Conservation (phyloP, 2,888 invertebrate genomes). For the Drosophila stalkeri region DNA sequence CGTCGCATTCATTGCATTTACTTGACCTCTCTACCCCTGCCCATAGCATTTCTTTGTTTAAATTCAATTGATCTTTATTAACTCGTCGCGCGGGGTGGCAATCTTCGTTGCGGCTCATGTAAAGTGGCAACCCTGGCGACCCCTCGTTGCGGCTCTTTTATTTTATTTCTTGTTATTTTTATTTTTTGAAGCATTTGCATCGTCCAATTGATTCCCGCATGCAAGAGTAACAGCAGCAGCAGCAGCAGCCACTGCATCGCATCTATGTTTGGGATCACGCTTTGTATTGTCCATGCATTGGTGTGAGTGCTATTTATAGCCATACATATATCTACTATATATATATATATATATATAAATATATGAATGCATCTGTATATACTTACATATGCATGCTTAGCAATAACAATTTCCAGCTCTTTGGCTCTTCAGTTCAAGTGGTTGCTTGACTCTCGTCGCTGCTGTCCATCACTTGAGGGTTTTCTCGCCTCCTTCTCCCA, state of each 20-base stretch:
- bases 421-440: slow-evolving; percentile 66
- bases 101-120: slow-evolving; percentile 44
- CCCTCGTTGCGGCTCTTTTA: slow-evolving; percentile 40
- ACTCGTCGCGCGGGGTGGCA: slow-evolving; percentile 31
- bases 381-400: slow-evolving; percentile 13
- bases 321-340: slow-evolving; percentile 9
- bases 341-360: not conserved
- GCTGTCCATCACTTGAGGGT: slow-evolving; percentile 68
- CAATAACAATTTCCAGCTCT: slow-evolving; percentile 39
- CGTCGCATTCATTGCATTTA: slow-evolving; percentile 37
- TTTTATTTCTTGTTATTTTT: slow-evolving; percentile 6
- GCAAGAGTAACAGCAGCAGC: slow-evolving; percentile 4
- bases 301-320: slow-evolving; percentile 40
- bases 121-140: slow-evolving; percentile 55
- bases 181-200: slow-evolving; percentile 61
- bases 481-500: slow-evolving; percentile 51
- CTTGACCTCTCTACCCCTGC: slow-evolving; percentile 45
- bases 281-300: slow-evolving; percentile 12
- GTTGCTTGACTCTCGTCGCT: slow-evolving; percentile 65
- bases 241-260: slow-evolving; percentile 4
- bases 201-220: slow-evolving; percentile 67
- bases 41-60: slow-evolving; percentile 67
- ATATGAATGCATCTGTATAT: slow-evolving; percentile 2
- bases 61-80: slow-evolving; percentile 81
- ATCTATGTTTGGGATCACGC: slow-evolving; percentile 15